Conservation (phyloP, 2,113 vertebrate species). For the Halcyon malimbica region DNA sequence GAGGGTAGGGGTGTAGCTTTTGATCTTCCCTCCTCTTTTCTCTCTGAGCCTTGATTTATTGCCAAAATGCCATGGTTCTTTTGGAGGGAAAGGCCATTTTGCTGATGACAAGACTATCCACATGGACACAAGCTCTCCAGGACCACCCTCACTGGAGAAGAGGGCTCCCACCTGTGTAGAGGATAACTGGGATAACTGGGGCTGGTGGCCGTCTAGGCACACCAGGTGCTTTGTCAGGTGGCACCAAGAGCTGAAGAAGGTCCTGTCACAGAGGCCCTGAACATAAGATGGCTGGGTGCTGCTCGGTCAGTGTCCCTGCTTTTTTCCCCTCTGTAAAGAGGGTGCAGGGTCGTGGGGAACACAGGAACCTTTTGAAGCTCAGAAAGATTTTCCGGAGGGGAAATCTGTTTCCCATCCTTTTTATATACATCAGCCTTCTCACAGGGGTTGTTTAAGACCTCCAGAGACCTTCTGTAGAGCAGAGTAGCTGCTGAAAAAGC, state of each 20-base stretch:
- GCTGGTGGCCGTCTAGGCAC: not conserved
- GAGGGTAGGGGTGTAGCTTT: not conserved
- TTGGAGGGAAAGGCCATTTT: not conserved
- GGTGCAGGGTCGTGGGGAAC: not conserved
- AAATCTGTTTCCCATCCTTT: not conserved
- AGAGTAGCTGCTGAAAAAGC: not conserved
- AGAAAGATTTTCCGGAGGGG: not conserved
- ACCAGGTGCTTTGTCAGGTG: accelerated
- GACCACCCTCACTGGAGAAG: not conserved
- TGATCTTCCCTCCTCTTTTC: not conserved
- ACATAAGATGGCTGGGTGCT: not conserved
- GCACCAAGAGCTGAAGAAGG: not conserved
- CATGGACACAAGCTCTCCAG: not conserved
- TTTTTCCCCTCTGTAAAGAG: not conserved
- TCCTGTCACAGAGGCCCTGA: accelerated
- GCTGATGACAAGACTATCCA: not conserved
- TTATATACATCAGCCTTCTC: not conserved
- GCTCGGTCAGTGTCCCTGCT: not conserved
- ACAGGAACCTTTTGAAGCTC: not conserved
- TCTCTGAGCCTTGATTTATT: not conserved
- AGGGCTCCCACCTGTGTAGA: not conserved
- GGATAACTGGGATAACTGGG: not conserved
- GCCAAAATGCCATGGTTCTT: not conserved
- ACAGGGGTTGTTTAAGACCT: not conserved
- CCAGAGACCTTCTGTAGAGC: not conserved